phyloP scores from a whole-genome alignment of 2,113 vertebrate genomes.

The Myocastor coypus region DNA sequence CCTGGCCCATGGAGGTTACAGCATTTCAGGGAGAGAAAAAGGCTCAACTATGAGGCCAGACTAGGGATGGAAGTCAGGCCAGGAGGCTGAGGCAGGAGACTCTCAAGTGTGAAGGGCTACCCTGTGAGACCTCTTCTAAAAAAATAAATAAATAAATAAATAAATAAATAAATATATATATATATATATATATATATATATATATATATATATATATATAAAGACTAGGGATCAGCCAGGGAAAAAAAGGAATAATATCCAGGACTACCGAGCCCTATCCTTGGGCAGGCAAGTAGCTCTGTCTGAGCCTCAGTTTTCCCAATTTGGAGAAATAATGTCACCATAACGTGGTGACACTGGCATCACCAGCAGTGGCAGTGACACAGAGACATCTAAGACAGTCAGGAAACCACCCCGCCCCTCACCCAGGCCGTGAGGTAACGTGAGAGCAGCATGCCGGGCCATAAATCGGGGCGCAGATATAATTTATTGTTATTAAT shows the following conservation, averaged over 20 bases:
- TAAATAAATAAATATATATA: too few species aligned
- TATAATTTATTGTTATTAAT: conserved; percentile 83
- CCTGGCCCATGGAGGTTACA: background rate
- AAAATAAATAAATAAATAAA: too few species aligned
- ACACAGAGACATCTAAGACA: background rate
- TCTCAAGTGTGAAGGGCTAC: background rate
- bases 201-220: too few species aligned
- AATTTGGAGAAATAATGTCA: background rate
- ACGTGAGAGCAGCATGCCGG: background rate
- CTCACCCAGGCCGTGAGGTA: background rate
- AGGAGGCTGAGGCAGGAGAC: background rate
- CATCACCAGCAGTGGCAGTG: accelerated
- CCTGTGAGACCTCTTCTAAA: background rate
- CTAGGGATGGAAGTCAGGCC: background rate
- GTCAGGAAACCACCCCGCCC: accelerated
- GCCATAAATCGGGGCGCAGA: conserved; percentile 60
- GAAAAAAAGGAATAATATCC: background rate
- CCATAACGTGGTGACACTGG: accelerated
- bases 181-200: too few species aligned
- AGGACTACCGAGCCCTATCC: background rate
- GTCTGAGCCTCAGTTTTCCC: conserved; percentile 48
- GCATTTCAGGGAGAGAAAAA: background rate
- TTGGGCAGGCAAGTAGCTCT: too few species aligned
- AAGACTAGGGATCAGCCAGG: accelerated
- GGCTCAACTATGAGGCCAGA: background rate